These are phyloP conservation scores for Acipenser oxyrinchus DNA, from an alignment of 2,797 vertebrate species.

Conservation along the genomic window DNA sequence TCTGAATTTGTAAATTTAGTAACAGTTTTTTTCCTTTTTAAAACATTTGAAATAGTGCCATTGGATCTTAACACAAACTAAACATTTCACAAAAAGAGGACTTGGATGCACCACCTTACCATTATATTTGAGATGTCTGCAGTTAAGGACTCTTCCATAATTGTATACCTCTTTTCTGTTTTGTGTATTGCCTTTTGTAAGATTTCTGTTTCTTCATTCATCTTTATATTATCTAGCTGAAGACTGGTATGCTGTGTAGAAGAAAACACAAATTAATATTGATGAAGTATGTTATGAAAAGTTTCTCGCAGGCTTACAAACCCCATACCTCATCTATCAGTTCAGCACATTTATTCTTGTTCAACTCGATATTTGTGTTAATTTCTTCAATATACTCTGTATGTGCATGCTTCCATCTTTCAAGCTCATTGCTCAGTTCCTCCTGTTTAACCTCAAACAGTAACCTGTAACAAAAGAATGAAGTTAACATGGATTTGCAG, in stretches of 20 bases:
- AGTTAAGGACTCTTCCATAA: slow-evolving; percentile 18
- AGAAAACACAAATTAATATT: slow-evolving; percentile 16
- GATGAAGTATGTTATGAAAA: not conserved
- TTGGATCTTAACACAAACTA: not conserved
- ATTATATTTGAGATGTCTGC: slow-evolving; percentile 29
- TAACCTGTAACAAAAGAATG: not conserved
- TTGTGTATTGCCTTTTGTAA: slow-evolving; percentile 24
- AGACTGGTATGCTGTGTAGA: slow-evolving; percentile 29
- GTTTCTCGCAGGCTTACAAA: too few relatives aligned
- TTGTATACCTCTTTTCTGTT: slow-evolving; percentile 21
- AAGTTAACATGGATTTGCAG: too few relatives aligned
- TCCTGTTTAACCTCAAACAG: slow-evolving; percentile 31
- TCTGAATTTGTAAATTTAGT: not conserved
- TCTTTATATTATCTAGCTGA: slow-evolving; percentile 22
- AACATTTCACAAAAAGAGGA: not conserved
- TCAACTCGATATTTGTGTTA: slow-evolving; percentile 12
- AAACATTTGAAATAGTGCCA: not conserved
- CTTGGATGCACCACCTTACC: slow-evolving; percentile 31
- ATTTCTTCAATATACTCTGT: not conserved
- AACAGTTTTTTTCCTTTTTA: not conserved
- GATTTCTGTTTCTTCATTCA: slow-evolving; percentile 17
- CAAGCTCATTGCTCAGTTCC: slow-evolving; percentile 22
- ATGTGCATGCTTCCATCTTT: slow-evolving; percentile 8
- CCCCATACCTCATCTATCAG: slow-evolving; percentile 37
- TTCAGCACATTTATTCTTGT: slow-evolving; percentile 11